Conservation (phyloP, 2,113 vertebrate genomes). For the Tachuris rubrigastra region DNA sequence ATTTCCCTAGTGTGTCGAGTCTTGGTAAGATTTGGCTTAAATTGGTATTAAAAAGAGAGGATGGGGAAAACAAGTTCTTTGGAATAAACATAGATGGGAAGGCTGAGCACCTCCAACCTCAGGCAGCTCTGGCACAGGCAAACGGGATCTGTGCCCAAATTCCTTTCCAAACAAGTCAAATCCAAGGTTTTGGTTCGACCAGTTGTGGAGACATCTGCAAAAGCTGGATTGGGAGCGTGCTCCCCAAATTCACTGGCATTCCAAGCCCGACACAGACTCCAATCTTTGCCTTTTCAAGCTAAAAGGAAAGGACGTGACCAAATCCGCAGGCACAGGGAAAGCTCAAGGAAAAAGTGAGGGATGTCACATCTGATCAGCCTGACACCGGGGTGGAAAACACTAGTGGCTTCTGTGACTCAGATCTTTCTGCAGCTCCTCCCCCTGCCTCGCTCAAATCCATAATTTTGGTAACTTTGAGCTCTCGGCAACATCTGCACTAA, state of each 20-base stretch:
- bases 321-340: background rate
- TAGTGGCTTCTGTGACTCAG: slow-evolving; percentile 23
- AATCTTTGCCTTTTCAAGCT: background rate
- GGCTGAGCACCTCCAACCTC: background rate
- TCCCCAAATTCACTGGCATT: background rate
- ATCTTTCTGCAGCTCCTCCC: slow-evolving; percentile 11
- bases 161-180: background rate
- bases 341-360: background rate
- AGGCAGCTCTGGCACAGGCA: background rate
- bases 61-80: background rate
- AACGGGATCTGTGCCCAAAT: background rate
- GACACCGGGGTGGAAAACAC: background rate
- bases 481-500: slow-evolving; percentile 53
- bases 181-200: background rate
- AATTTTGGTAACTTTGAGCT: slow-evolving; percentile 35
- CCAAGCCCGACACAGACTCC: background rate
- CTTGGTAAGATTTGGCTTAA: background rate
- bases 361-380: slow-evolving; percentile 52
- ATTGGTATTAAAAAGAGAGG: background rate
- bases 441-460: background rate
- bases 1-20: background rate
- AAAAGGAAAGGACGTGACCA: background rate
- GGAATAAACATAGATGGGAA: background rate
- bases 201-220: background rate
- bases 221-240: background rate